Conservation (phyloP, 2,888 invertebrate species). For the Pharmacophagus antenor region DNA sequence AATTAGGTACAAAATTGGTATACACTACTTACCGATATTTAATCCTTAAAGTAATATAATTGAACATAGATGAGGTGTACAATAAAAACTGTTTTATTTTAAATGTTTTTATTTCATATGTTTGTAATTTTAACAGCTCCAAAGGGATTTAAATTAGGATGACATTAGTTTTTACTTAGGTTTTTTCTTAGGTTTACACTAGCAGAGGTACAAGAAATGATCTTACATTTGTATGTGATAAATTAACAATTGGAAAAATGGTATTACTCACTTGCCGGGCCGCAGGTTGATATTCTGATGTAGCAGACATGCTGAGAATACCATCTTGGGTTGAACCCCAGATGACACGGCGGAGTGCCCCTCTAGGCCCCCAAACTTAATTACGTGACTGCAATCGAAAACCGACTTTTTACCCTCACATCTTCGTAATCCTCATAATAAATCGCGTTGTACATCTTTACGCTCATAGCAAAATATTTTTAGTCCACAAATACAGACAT, state of each 20-base stretch:
- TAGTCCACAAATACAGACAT: constrained; percentile 68
- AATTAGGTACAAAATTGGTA: constrained; percentile 31
- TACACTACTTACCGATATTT: constrained; percentile 41
- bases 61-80: constrained; percentile 38
- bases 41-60: constrained; percentile 32
- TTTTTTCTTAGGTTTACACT: not conserved
- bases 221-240: not conserved
- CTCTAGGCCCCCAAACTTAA: constrained; percentile 70
- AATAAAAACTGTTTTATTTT: constrained; percentile 55
- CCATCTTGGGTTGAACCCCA: constrained; percentile 80
- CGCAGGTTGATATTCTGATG: constrained; percentile 76
- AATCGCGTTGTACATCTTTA: constrained; percentile 59
- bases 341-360: constrained; percentile 74
- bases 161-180: not conserved
- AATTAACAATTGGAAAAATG: not conserved
- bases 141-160: not conserved
- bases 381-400: constrained; percentile 78
- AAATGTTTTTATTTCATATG: constrained; percentile 49
- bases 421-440: constrained; percentile 57
- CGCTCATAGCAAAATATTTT: constrained; percentile 71
- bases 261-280: constrained; percentile 76
- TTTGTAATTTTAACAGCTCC: not conserved
- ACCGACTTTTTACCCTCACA: constrained; percentile 66
- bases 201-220: not conserved
- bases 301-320: constrained; percentile 78